Evolutionary conservation across 2,888 invertebrate species (phyloP).

Genomic region (Pollenia amentaria): DNA sequence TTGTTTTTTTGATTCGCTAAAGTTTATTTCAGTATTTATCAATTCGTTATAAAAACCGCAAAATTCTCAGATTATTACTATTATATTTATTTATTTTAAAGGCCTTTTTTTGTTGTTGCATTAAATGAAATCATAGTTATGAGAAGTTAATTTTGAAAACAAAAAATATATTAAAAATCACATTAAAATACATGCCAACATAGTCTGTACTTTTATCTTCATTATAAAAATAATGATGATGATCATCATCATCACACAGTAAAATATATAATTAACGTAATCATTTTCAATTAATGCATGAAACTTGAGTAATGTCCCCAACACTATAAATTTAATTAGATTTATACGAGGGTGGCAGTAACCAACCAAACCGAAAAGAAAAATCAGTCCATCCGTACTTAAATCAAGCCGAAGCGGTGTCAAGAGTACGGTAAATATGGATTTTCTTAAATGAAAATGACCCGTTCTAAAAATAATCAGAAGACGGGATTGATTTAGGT

Average conservation of each 20-base stretch:
- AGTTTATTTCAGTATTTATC: slow-evolving; percentile 46
- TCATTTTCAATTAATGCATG: slow-evolving; percentile 64
- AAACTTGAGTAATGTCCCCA: slow-evolving; percentile 52
- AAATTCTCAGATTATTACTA: slow-evolving; percentile 69
- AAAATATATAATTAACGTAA: slow-evolving; percentile 57
- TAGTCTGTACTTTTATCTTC: background rate
- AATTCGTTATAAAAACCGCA: slow-evolving; percentile 61
- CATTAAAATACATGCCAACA: slow-evolving; percentile 16
- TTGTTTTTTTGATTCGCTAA: slow-evolving; percentile 16
- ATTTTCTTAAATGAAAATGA: too few species aligned
- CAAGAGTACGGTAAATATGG: too few species aligned
- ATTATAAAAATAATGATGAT: slow-evolving; percentile 14
- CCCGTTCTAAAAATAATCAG: too few species aligned
- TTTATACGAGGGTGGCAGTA: slow-evolving; percentile 13
- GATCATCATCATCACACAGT: slow-evolving; percentile 34
- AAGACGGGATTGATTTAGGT: too few species aligned
- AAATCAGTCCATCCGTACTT: too few species aligned
- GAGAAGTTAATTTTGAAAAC: slow-evolving; percentile 27
- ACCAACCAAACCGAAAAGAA: too few species aligned
- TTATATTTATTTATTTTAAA: slow-evolving; percentile 30
- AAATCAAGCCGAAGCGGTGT: too few species aligned
- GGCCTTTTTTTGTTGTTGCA: slow-evolving; percentile 20
- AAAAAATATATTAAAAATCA: slow-evolving; percentile 1
- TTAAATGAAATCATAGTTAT: slow-evolving; percentile 47
- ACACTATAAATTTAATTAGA: slow-evolving; percentile 1